Conservation (phyloP, 1,140 invertebrate genomes). For the Cherax destructor region DNA sequence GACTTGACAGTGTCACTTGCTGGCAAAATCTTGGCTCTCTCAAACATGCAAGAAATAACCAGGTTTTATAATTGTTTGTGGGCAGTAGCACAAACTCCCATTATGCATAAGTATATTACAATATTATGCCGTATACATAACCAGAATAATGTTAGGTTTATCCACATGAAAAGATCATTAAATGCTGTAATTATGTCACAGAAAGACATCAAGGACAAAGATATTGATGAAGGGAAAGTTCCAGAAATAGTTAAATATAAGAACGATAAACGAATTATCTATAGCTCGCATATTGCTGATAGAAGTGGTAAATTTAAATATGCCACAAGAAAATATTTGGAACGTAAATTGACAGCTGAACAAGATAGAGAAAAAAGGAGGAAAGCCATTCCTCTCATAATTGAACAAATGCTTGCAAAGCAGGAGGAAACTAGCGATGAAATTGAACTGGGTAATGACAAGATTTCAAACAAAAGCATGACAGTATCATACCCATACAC, state of each 20-base stretch:
- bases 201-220: neutral
- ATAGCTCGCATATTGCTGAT: constrained; percentile 21
- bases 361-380: neutral
- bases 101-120: neutral
- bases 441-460: neutral
- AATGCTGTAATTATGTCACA: neutral
- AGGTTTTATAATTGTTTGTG: too few species aligned
- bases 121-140: neutral
- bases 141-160: neutral
- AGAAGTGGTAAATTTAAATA: neutral
- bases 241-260: neutral
- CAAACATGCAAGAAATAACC: too few species aligned
- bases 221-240: neutral
- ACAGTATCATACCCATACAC: constrained; percentile 22
- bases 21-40: too few species aligned
- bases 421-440: neutral
- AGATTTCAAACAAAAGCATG: neutral
- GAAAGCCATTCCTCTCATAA: constrained; percentile 20
- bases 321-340: neutral
- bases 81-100: neutral
- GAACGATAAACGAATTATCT: constrained; percentile 21
- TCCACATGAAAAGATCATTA: constrained; percentile 1
- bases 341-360: neutral
- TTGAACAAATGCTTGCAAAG: constrained; percentile 2
- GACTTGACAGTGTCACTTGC: too few species aligned